phyloP scores from a whole-genome alignment of 2,888 invertebrate genomes.

The Danaus chrysippus region DNA sequence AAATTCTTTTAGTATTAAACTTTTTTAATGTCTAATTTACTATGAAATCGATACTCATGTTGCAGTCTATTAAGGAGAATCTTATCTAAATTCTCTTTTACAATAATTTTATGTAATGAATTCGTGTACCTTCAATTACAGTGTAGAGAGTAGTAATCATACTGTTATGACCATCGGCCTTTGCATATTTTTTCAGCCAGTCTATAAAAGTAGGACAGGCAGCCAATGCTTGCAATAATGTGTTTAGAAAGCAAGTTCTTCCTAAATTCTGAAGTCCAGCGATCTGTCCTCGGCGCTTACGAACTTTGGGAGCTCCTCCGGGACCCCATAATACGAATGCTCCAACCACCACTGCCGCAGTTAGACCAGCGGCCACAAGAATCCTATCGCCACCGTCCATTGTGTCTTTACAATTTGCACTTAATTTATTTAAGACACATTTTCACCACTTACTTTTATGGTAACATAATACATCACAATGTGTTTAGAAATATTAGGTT shows the following conservation, averaged over 20 bases:
- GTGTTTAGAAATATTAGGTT: slow-evolving; percentile 15
- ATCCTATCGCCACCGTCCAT: slow-evolving; percentile 89
- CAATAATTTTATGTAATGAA: not conserved
- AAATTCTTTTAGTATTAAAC: too few species aligned
- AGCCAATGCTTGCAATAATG: slow-evolving; percentile 92
- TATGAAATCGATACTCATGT: too few species aligned
- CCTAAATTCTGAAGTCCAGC: slow-evolving; percentile 94
- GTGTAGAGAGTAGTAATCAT: slow-evolving; percentile 86
- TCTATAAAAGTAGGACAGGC: slow-evolving; percentile 90
- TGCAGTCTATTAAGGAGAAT: too few species aligned
- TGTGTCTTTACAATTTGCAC: slow-evolving; percentile 28
- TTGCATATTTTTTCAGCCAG: slow-evolving; percentile 87
- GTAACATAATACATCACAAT: slow-evolving; percentile 10
- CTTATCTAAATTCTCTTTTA: not conserved
- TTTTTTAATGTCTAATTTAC: too few species aligned
- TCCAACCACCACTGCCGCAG: slow-evolving; percentile 89
- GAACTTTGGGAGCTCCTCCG: slow-evolving; percentile 80
- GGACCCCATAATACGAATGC: slow-evolving; percentile 92
- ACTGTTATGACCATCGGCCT: slow-evolving; percentile 81
- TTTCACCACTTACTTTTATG: slow-evolving; percentile 10
- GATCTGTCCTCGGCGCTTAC: slow-evolving; percentile 84
- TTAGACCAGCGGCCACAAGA: slow-evolving; percentile 87
- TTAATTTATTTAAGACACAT: slow-evolving; percentile 16
- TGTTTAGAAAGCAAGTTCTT: slow-evolving; percentile 95
- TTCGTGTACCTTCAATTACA: slow-evolving; percentile 83